phyloP scores from a whole-genome alignment of 2,113 vertebrate species.

The Psilopogon haemacephalus region DNA sequence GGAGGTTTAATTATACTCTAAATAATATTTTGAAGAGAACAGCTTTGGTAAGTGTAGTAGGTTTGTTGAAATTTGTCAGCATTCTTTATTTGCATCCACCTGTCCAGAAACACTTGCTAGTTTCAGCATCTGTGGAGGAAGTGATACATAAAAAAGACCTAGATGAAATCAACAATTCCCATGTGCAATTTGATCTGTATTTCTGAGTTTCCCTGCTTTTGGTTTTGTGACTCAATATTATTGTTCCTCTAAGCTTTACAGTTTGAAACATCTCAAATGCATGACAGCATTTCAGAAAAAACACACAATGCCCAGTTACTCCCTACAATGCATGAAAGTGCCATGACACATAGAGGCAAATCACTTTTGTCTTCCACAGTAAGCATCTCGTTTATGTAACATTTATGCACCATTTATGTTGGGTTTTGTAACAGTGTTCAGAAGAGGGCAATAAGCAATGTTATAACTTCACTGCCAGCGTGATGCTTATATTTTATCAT shows the following conservation, averaged over 20 bases:
- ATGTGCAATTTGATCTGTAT: not conserved
- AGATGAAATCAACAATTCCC: not conserved
- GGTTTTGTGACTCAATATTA: not conserved
- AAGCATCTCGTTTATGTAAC: not conserved
- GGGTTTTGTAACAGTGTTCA: not conserved
- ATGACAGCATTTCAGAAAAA: not conserved
- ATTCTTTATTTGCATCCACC: not conserved
- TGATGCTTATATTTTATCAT: not conserved
- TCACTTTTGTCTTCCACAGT: not conserved
- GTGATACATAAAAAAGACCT: not conserved
- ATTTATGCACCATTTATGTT: not conserved
- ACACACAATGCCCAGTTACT: not conserved
- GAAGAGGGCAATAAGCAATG: not conserved
- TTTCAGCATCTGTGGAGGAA: not conserved
- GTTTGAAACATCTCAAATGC: not conserved
- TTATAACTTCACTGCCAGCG: not conserved
- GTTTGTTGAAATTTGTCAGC: not conserved
- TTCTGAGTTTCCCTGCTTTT: not conserved
- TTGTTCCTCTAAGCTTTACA: not conserved
- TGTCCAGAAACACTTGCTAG: not conserved
- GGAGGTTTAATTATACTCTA: constrained; percentile 10
- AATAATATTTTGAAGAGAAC: constrained; percentile 5
- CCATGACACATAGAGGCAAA: not conserved
- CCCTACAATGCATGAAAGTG: not conserved
- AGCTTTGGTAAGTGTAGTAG: not conserved